Conservation (phyloP, 2,113 vertebrate genomes). For the Sebastes fasciatus region DNA sequence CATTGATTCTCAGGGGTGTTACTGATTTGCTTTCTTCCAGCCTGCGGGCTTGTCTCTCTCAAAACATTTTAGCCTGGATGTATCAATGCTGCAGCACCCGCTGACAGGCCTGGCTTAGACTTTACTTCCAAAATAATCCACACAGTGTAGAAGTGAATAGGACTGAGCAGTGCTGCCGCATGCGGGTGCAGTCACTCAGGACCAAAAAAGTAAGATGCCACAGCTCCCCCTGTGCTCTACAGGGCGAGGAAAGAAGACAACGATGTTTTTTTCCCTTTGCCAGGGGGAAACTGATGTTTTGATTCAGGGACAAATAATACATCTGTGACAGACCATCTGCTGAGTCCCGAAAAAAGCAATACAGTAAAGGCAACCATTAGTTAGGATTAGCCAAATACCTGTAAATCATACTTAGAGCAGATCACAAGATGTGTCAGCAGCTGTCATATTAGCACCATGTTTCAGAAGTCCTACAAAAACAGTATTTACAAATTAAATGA, state of each 20-base stretch:
- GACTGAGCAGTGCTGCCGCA: conserved; percentile 54
- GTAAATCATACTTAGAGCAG: neutral
- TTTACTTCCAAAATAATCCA: conserved; percentile 74
- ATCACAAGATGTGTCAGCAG: neutral
- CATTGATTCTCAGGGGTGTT: conserved; percentile 59
- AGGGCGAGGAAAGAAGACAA: conserved; percentile 8
- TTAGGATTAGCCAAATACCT: conserved; percentile 1
- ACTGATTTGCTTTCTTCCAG: conserved; percentile 64
- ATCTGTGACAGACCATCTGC: conserved; percentile 35
- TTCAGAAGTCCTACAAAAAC: conserved; percentile 8
- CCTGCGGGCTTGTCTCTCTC: conserved; percentile 62
- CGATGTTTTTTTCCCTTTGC: neutral
- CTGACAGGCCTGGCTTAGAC: conserved; percentile 65
- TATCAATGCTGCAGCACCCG: conserved; percentile 56
- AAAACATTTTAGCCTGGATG: conserved; percentile 62
- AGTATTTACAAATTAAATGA: neutral
- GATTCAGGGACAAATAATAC: conserved; percentile 17
- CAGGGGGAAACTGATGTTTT: conserved; percentile 39
- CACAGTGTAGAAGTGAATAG: conserved; percentile 59
- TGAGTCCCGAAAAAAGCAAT: conserved; percentile 7
- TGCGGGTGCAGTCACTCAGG: conserved; percentile 45
- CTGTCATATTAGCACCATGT: neutral
- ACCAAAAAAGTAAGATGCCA: conserved; percentile 54
- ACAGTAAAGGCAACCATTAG: conserved; percentile 12
- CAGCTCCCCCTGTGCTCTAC: conserved; percentile 44